phyloP scores from a whole-genome alignment of 2,113 vertebrate genomes.

The Cololabis saira region DNA sequence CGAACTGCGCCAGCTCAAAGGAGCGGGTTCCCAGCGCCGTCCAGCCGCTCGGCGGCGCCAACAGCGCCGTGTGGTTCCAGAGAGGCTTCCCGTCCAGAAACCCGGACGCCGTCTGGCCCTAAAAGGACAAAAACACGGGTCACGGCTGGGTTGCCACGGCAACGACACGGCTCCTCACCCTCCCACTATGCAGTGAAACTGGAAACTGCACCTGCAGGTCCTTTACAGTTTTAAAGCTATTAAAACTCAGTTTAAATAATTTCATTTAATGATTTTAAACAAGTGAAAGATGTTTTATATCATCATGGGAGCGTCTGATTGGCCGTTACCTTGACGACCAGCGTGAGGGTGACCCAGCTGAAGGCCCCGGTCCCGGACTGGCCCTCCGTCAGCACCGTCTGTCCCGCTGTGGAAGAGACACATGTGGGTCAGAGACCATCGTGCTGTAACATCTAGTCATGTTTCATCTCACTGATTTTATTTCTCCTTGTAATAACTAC shows the following conservation, averaged over 20 bases:
- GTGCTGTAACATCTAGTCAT: no score
- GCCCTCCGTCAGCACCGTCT: conserved; percentile 84
- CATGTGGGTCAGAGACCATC: no score
- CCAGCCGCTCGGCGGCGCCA: conserved; percentile 86
- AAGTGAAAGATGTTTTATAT: no score
- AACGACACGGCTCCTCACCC: not conserved
- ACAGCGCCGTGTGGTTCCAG: conserved; percentile 36
- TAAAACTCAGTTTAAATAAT: no score
- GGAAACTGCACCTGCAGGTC: no score
- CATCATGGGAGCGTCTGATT: no score
- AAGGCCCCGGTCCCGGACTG: conserved; percentile 81
- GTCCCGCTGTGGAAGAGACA: conserved; percentile 86
- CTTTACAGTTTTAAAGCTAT: no score
- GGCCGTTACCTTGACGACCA: conserved; percentile 85
- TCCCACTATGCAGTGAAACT: not conserved
- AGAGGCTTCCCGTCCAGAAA: conserved; percentile 84
- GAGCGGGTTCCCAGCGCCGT: conserved; percentile 90
- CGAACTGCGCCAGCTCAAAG: conserved; percentile 93
- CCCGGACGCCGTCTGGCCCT: conserved; percentile 84
- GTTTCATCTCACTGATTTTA: no score
- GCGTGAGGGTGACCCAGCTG: conserved; percentile 89
- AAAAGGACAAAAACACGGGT: conserved; percentile 21
- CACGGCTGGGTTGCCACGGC: not conserved
- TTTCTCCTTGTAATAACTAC: no score
- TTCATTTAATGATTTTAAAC: no score